Evolutionary conservation across 2,113 vertebrate species (phyloP).

Genomic region (Phalacrocorax carbo): DNA sequence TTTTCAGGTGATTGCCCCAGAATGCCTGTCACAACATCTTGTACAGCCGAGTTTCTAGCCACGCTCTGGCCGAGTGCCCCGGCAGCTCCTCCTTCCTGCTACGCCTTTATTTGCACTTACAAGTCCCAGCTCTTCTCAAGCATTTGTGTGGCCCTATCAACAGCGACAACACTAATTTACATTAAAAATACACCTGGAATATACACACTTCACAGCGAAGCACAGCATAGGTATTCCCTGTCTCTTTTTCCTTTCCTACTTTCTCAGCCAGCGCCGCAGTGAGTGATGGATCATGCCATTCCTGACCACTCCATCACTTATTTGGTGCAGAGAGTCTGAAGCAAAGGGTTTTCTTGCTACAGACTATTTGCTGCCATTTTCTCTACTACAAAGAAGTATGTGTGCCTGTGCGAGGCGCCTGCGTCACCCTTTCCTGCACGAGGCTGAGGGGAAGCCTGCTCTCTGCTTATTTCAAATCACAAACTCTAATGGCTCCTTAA

Average conservation of each 20-base stretch:
- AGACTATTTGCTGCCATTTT: background rate
- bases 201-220: background rate
- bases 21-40: background rate
- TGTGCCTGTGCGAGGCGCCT: background rate
- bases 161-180: background rate
- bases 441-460: background rate
- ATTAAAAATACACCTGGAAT: background rate
- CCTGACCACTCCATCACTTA: background rate
- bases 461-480: background rate
- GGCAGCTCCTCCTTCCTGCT: background rate
- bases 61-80: rapidly evolving
- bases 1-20: background rate
- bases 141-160: background rate
- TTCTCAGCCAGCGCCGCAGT: background rate
- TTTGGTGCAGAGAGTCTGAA: background rate
- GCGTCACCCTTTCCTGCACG: rapidly evolving
- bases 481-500: background rate
- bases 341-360: background rate
- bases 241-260: background rate
- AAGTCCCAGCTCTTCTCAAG: background rate
- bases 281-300: background rate
- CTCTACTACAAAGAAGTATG: background rate
- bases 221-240: background rate
- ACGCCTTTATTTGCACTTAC: background rate
- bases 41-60: background rate